Evolutionary conservation across 1,140 invertebrate genomes (phyloP).

Genomic region (Formica exsecta): DNA sequence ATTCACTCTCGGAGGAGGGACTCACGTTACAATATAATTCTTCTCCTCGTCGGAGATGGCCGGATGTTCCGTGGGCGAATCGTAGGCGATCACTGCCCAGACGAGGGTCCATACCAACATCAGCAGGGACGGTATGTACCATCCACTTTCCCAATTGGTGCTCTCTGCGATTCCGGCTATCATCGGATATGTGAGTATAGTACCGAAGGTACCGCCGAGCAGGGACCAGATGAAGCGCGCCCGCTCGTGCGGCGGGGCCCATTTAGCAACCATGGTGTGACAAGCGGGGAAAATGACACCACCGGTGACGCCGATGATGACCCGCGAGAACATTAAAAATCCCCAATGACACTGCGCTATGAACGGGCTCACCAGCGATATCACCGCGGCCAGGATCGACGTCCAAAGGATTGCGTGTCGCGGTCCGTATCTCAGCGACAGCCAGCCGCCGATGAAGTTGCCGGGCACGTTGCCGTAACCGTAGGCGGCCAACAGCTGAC

Average conservation of each 20-base stretch:
- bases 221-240: slow-evolving; percentile 90
- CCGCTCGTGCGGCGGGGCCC: slow-evolving; percentile 91
- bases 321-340: slow-evolving; percentile 63
- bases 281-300: slow-evolving; percentile 90
- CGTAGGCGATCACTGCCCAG: slow-evolving; percentile 89
- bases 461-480: slow-evolving; percentile 85
- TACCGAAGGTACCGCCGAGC: slow-evolving; percentile 91
- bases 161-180: slow-evolving; percentile 88
- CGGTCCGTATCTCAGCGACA: slow-evolving; percentile 89
- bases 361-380: slow-evolving; percentile 89
- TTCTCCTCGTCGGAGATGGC: slow-evolving; percentile 91
- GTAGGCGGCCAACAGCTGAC: slow-evolving; percentile 89
- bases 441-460: slow-evolving; percentile 88
- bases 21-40: slow-evolving; percentile 89
- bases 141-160: slow-evolving; percentile 90
- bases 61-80: slow-evolving; percentile 91
- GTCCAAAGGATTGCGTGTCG: slow-evolving; percentile 89
- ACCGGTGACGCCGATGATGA: slow-evolving; percentile 83
- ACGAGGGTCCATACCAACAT: slow-evolving; percentile 87
- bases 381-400: slow-evolving; percentile 88
- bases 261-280: slow-evolving; percentile 89
- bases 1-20: background rate
- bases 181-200: slow-evolving; percentile 91
- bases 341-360: slow-evolving; percentile 85
- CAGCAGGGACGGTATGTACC: slow-evolving; percentile 90